Evolutionary conservation across 1,140 invertebrate genomes (phyloP), one percentile per base, ranked within the genome.

Genomic region (Atopsyche davidsoni): DNA sequence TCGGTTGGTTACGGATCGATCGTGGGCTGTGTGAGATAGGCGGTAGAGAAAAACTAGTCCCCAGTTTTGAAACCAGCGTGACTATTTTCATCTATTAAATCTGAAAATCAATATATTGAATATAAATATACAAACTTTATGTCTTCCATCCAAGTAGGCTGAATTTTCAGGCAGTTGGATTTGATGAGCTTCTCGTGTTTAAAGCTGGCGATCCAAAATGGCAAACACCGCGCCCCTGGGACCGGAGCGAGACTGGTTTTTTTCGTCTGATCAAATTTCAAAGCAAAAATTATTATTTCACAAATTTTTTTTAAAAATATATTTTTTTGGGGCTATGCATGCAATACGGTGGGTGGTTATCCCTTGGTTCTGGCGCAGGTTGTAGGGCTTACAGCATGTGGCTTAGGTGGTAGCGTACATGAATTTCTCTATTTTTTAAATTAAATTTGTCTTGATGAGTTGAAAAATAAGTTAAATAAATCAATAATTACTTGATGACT

Each of bases 91-190:
- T 28, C 6, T 7, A 28, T 28, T 28, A 7, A 28, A 28, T 28
- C 6, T 28, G 6, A 28, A 28, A n/a, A 7, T 28, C 6, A 7
- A n/a, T 28, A 7, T 28, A 6, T 28, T 7, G 6, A 7, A 7
- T 28, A n/a, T 7, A 7, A 28, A 28, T n/a, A 28, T 39, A 2
- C 3, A 17, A 65, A 79, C 79, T 73, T 81, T 58, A 78, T 69
- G 60, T 81, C 78, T 43, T 71, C 67, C 82, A 86, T 86, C 83
- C 82, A 85, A 2, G 75, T 78, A 0, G 81, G 81, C 55, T 79
- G 73, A 23, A 81, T 78, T 55, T 73, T 75, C 13, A 84, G 60
- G 61, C 82, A 85, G 11, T 79, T 74, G 21, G 64, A 70, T 45
- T 73, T 64, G 2, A 80, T 57, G 18, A 78, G 58, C 6, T 60